Base-by-base conservation (phyloP, 1,140 invertebrate species). In the Nebria ingens region DNA sequence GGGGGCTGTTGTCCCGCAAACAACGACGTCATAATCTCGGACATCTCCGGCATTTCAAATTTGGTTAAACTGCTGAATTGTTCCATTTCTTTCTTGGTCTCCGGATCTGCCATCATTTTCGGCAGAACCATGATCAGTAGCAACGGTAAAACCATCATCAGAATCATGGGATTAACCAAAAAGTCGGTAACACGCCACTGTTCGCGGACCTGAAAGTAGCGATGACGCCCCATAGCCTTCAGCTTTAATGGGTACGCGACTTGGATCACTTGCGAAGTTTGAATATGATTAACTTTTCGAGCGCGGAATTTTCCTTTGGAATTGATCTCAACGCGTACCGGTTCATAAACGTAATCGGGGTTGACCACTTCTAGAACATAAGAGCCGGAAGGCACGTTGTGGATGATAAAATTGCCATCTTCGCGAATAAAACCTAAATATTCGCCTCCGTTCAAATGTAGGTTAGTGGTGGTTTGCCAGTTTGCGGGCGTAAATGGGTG, bases 31-130 rank as follows among this genome's bases (percentile, higher is more conserved):
- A 95, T 79, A 69, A 93, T 80, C 74, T 96, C 92, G 2, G 89
- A 92, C 74, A 95, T 85, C 73, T 95, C 91, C 0, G 91, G 91
- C 76, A 94, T 84, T 21, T 83, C 80, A 57, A 89, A 87, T 73
- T 90, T 91, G 1, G 87, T 84, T 59, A 91, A 74, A 69, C 80
- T 86, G 60, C 84, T 84, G 21, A 95, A 77, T 62, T 93, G 89
- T 68, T 95, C 92, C 75, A 96, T 86, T 77, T 95, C 93, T 81
- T 93, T 81, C 81, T 90, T 83, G 1, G 93, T 92, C 72, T 97
- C 93, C 45, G 92, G 91, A 74, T 97, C 93, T 68, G 93, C 97
- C 83, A 98, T 92, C 78, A 97, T 86, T 73, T 97, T 96, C 9
- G 95, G 94, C 61, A 97, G 72, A 56, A 97, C 77, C 82, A 97